Evolutionary conservation across 2,888 invertebrate species (phyloP).

Genomic region (Lasioglossum morio): DNA sequence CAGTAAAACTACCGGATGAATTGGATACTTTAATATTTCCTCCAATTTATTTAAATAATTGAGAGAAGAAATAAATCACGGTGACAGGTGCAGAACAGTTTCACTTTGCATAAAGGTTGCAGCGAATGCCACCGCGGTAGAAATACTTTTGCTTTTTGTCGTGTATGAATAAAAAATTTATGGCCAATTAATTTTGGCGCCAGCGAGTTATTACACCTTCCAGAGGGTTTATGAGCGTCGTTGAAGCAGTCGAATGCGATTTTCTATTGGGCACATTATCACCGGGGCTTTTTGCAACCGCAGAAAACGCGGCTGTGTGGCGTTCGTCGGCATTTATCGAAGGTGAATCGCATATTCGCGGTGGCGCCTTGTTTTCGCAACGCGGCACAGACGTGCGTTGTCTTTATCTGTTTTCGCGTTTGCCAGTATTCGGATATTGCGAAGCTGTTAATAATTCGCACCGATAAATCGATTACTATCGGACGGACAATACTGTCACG

Average conservation of each 20-base stretch:
- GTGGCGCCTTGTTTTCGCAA: constrained; percentile 74
- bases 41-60: background rate
- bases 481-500: constrained; percentile 58
- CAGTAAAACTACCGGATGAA: no score
- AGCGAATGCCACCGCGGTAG: no score
- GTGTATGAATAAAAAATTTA: background rate
- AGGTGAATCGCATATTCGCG: constrained; percentile 61
- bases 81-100: background rate
- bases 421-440: constrained; percentile 57
- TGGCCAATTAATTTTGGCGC: background rate
- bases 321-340: constrained; percentile 59
- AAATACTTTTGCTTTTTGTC: background rate
- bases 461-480: constrained; percentile 70
- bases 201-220: constrained; percentile 1
- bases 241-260: constrained; percentile 15
- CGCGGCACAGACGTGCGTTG: constrained; percentile 45
- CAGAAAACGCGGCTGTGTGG: constrained; percentile 27
- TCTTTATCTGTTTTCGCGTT: constrained; percentile 68
- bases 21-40: no score
- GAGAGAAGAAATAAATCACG: background rate
- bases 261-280: constrained; percentile 49
- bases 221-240: background rate
- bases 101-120: no score
- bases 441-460: constrained; percentile 65
- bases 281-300: constrained; percentile 27